Conservation (phyloP, 2,888 invertebrate genomes). For the Microctonus hyperodae region DNA sequence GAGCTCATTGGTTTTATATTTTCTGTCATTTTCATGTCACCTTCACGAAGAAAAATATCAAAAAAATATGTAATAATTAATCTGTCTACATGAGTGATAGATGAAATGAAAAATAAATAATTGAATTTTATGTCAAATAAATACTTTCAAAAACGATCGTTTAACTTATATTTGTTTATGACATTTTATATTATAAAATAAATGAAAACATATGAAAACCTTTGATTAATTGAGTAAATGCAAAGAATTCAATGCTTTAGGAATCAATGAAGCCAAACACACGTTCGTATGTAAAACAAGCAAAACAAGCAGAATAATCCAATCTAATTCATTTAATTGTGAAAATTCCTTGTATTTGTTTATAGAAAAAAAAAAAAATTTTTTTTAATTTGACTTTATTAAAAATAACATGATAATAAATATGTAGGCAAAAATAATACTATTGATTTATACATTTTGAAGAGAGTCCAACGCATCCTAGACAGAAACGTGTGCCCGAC, state of each 20-base stretch:
- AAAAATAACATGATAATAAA: too few relatives aligned
- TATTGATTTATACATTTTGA: constrained; percentile 32
- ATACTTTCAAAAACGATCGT: too few relatives aligned
- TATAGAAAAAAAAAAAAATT: too few relatives aligned
- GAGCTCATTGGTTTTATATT: constrained; percentile 35
- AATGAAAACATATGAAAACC: not conserved
- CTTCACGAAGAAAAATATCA: not conserved
- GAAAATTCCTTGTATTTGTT: not conserved
- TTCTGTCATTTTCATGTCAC: constrained; percentile 10
- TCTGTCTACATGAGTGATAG: too few relatives aligned
- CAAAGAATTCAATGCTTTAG: not conserved
- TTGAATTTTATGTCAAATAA: too few relatives aligned
- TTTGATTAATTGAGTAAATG: not conserved
- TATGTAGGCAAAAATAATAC: constrained; percentile 2
- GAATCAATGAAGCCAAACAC: not conserved
- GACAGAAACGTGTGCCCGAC: not conserved
- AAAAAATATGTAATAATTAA: not conserved
- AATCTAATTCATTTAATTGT: too few relatives aligned
- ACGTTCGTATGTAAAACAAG: too few relatives aligned
- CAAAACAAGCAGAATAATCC: too few relatives aligned
- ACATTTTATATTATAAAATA: not conserved
- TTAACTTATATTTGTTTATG: too few relatives aligned
- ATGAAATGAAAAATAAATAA: too few relatives aligned
- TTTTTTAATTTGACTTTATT: too few relatives aligned
- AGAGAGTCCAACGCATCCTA: constrained; percentile 10